Evolutionary conservation across 2,888 invertebrate species (phyloP), one percentile per base, ranked within the genome.

Genomic region (Hirtodrosophila confusa): DNA sequence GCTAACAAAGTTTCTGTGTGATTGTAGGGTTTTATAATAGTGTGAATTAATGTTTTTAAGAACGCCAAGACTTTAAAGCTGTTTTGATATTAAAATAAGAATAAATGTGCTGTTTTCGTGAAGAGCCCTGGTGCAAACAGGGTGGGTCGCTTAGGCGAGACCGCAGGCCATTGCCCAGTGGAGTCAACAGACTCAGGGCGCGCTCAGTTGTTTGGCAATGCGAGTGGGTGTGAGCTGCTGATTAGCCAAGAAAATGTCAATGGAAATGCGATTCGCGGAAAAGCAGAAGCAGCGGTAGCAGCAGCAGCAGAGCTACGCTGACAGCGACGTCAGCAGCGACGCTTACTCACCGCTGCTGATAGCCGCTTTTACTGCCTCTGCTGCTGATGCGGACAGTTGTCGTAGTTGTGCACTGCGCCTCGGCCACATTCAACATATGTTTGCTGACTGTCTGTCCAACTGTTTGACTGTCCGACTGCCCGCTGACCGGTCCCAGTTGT

Each of bases 231-330:
- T 75, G 53, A 58, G 49, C 44, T 53, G 48, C 36, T 55, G 76
- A 66, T 76, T 80, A 74, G 53, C 47, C 63, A 83, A 83, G 83
- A 83, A 80, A 76, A 76, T 71, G 78, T 57, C 80, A 80, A 76
- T 78, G 76, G 70, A 76, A 82, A 78, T 51, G 48, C 49, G 61
- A 67, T 84, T 84, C 84, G 79, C 65, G 73, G 82, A 82, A 82
- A 84, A 71, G 51, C 49, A 65, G 56, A 62, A 50, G 49, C 65
- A 45, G 5, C 43, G 62, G 45, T 60, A 47, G 27, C 64, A 17
- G 48, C 49, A 43, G 9, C 17, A 17, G 17, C 17, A 17, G 17
- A 17, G 17, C 17, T 17, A 17, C 39, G 24, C n/a, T 10, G 23
- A 31, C 69, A 43, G 58, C 47, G 45, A 40, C 33, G 54, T 11